Evolutionary conservation across 2,888 invertebrate species (phyloP), one percentile per base, ranked within the genome.

Genomic region (Parnassius orleans): DNA sequence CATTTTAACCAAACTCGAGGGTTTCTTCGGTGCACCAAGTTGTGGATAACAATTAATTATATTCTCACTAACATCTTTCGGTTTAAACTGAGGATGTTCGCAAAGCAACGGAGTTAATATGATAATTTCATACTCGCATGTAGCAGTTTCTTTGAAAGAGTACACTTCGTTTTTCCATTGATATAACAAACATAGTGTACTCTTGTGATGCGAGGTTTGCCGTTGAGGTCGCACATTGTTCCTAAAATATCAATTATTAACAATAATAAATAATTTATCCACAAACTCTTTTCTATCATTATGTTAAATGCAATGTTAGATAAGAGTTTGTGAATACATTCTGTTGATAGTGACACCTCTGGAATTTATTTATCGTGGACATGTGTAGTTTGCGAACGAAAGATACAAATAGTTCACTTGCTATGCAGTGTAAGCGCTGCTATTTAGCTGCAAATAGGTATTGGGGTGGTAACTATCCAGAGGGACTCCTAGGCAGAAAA

Each of bases 121-220:
- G 12, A 99, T 94, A 9, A 93, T 95, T 86, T 99, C 98, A 80
- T 99, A 99, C 82, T 98, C 96, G 79, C 99, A 99, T 0, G 97
- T 98, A 0, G 97, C 96, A 0, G 95, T 96, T 84, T 99, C 99
- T 78, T 98, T 98, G 66, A 99, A 93, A 0, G 97, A 97, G 79
- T 96, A 97, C 2, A 99, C 95, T 79, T 98, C 98, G 72, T 98
- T 97, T 97, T 96, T 2, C 97, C 97, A 72, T 96, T 95, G 3
- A 94, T 93, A 76, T 96, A 97, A 87, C 99, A 99, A 0, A 98
- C 96, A 77, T 98, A 99, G 1, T 96, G 92, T 2, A 98, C 94
- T 76, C 94, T 94, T 0, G 98, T 96, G 19, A 94, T 87, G 14
- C 99, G 93, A 0, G 97, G 97, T 72, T 95, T 94, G 60, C 95